Evolutionary conservation across 2,888 invertebrate genomes (phyloP).

Genomic region (Andrena chrysosceles): DNA sequence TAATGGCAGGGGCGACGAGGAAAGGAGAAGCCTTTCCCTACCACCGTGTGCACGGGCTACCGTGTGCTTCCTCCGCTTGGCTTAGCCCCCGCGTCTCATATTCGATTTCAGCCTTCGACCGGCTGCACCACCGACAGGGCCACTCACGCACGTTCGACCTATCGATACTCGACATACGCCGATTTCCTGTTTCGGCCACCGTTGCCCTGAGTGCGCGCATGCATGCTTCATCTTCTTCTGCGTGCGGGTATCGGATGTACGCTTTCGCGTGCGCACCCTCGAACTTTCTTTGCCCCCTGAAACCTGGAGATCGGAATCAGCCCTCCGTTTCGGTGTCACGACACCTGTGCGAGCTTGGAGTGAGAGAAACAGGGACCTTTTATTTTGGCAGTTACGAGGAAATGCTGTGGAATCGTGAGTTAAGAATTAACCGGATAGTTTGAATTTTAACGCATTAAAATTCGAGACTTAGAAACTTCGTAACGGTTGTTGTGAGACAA

Average conservation of each 20-base stretch:
- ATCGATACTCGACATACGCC: constrained; percentile 64
- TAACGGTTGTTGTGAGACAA: neutral
- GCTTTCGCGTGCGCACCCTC: constrained; percentile 44
- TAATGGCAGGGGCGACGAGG: constrained; percentile 68
- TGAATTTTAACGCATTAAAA: neutral
- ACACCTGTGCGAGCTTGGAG: neutral
- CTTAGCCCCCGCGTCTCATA: constrained; percentile 79
- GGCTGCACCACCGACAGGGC: constrained; percentile 58
- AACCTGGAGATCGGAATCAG: constrained; percentile 6
- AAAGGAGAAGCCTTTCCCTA: constrained; percentile 78
- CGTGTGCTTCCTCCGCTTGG: constrained; percentile 74
- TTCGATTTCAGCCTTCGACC: constrained; percentile 78
- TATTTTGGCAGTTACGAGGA: neutral
- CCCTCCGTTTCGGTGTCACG: neutral
- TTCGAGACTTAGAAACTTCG: neutral
- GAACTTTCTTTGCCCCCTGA: neutral
- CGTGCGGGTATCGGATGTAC: constrained; percentile 54
- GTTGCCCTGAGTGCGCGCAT: constrained; percentile 47
- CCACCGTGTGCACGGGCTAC: constrained; percentile 68
- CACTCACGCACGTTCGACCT: constrained; percentile 72
- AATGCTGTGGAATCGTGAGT: neutral
- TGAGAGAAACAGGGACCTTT: neutral
- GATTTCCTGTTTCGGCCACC: constrained; percentile 57
- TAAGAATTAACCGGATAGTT: neutral
- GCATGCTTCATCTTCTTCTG: constrained; percentile 31